These are phyloP conservation scores for Etia nguti DNA, from an alignment of 2,113 vertebrate species.

Conservation along the genomic window DNA sequence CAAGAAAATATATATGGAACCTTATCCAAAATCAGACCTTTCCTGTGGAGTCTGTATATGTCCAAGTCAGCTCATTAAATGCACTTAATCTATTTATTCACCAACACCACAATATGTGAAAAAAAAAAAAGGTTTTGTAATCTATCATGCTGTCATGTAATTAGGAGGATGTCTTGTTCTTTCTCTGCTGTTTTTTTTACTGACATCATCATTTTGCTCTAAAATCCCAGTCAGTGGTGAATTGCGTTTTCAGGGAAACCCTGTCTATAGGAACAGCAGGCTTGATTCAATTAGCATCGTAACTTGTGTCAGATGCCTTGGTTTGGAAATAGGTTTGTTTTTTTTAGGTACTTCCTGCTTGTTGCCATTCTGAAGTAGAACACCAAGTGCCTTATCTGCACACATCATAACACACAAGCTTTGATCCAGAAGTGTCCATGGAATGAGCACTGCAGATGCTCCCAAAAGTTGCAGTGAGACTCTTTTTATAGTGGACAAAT, in stretches of 20 bases:
- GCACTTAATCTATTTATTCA: not conserved
- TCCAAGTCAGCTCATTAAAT: not conserved
- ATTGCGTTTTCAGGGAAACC: conserved; percentile 25
- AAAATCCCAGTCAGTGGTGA: conserved; percentile 18
- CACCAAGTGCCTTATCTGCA: conserved; percentile 1
- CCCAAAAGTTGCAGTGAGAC: not conserved
- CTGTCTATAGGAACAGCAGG: conserved; percentile 5
- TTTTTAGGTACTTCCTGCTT: conserved; percentile 40
- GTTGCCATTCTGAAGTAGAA: conserved; percentile 12
- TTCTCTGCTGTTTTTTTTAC: not conserved
- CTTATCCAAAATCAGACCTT: not conserved
- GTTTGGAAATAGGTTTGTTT: conserved; percentile 33
- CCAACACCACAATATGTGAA: not conserved
- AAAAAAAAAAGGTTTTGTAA: not conserved
- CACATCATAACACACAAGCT: conserved; percentile 9
- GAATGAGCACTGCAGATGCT: not conserved
- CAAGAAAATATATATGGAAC: not conserved
- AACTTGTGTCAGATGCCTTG: conserved; percentile 58
- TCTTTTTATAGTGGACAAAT: not conserved
- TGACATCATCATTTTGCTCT: conserved; percentile 45
- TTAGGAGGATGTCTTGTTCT: conserved; percentile 22
- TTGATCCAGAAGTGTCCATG: conserved; percentile 4
- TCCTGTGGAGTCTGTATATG: not conserved
- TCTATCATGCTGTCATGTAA: not conserved
- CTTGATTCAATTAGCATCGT: conserved; percentile 51